phyloP scores from a whole-genome alignment of 2,797 vertebrate species.

The Graptemys geographica region DNA sequence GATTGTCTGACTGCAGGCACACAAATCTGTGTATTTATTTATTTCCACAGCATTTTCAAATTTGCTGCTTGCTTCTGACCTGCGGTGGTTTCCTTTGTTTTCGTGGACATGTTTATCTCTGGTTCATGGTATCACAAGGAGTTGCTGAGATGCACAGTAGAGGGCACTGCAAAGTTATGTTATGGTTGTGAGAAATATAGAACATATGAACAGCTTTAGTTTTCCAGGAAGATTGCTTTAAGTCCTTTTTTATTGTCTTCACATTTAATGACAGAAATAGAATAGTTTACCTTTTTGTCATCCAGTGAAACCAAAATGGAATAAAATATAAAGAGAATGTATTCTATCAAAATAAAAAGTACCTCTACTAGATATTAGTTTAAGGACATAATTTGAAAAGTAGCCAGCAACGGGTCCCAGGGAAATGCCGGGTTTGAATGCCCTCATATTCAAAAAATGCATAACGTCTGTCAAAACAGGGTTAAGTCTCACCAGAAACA shows the following conservation, averaged over 20 bases:
- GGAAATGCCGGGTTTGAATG: neutral
- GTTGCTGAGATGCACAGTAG: neutral
- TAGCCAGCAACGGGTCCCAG: neutral
- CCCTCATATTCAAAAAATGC: neutral
- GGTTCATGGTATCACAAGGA: neutral
- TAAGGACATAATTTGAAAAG: neutral
- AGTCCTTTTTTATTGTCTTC: neutral
- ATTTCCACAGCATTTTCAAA: neutral
- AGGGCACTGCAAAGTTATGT: slow-evolving; percentile 15
- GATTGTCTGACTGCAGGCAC: too few species aligned
- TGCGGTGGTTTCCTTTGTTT: neutral
- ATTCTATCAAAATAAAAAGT: neutral
- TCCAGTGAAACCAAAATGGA: neutral
- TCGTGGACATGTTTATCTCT: neutral
- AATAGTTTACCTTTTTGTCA: neutral
- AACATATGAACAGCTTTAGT: neutral
- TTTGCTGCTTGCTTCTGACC: neutral
- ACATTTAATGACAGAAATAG: neutral
- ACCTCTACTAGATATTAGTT: neutral
- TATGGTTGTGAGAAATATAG: neutral
- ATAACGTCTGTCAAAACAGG: neutral
- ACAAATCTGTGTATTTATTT: neutral
- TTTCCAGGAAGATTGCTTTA: neutral
- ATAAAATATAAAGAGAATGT: neutral
- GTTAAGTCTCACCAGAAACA: neutral